These are phyloP conservation scores for Sylvilagus bachmani DNA, from an alignment of 2,113 vertebrate genomes.

Conservation along the genomic window DNA sequence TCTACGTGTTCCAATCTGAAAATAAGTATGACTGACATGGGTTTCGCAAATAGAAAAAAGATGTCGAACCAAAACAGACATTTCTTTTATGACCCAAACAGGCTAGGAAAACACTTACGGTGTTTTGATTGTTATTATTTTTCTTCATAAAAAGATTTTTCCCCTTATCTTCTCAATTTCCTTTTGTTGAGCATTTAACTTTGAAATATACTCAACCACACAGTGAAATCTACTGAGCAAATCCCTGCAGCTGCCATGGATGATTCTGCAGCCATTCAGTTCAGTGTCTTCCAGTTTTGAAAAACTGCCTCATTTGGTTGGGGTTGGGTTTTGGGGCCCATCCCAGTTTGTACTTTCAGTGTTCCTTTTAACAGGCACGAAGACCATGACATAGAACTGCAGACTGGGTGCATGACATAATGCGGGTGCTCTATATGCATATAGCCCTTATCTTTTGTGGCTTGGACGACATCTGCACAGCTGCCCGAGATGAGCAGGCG, in stretches of 20 bases:
- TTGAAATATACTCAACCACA: neutral
- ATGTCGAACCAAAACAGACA: neutral
- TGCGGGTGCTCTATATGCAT: neutral
- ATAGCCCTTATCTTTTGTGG: slow-evolving; percentile 66
- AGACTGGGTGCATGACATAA: neutral
- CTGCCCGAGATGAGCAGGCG: slow-evolving; percentile 57
- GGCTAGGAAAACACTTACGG: neutral
- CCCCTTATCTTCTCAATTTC: neutral
- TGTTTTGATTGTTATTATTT: neutral
- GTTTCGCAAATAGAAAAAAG: slow-evolving; percentile 58
- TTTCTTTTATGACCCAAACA: slow-evolving; percentile 17
- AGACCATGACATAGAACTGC: slow-evolving; percentile 38
- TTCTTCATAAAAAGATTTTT: neutral
- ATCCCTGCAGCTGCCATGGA: slow-evolving; percentile 62
- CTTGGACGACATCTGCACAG: neutral
- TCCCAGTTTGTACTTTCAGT: slow-evolving; percentile 48
- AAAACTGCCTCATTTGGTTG: slow-evolving; percentile 61
- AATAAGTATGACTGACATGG: slow-evolving; percentile 7
- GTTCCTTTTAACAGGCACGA: slow-evolving; percentile 65
- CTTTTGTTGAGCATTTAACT: slow-evolving; percentile 61
- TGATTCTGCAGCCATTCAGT: slow-evolving; percentile 52
- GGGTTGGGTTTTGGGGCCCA: slow-evolving; percentile 50
- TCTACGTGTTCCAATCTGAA: slow-evolving; percentile 33
- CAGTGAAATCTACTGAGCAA: neutral
- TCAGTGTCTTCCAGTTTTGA: slow-evolving; percentile 65